Conservation (phyloP, 2,797 vertebrate species). For the Leucoraja ocellata region DNA sequence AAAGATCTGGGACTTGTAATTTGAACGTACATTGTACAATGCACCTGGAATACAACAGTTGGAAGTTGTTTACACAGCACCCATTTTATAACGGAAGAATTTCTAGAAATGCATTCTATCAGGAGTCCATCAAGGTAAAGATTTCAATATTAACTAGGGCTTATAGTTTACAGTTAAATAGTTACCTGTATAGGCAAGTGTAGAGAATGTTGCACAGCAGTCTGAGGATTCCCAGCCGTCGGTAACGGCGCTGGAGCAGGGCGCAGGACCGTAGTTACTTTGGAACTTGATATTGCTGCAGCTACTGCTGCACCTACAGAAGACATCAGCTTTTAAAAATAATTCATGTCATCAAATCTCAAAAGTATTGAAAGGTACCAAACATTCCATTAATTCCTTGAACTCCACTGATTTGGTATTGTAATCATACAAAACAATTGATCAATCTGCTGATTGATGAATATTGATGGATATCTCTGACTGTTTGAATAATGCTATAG, state of each 20-base stretch:
- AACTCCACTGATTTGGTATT: not conserved
- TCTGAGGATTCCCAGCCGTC: slow-evolving; percentile 73
- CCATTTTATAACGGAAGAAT: too few relatives aligned
- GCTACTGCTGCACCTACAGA: slow-evolving; percentile 84
- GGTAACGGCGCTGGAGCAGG: slow-evolving; percentile 76
- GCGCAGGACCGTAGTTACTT: slow-evolving; percentile 84
- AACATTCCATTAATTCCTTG: not conserved
- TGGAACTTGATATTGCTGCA: slow-evolving; percentile 93
- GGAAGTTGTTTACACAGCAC: too few relatives aligned
- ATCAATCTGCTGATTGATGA: not conserved
- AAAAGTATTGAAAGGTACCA: not conserved
- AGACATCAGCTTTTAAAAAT: not conserved
- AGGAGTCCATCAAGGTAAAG: not conserved
- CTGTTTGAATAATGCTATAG: not conserved
- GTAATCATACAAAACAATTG: not conserved
- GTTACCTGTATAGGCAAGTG: slow-evolving; percentile 90
- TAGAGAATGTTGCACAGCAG: slow-evolving; percentile 87
- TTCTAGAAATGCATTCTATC: not conserved
- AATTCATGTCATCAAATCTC: not conserved
- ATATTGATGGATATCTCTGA: not conserved
- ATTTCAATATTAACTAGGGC: too few relatives aligned
- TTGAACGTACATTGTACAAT: too few relatives aligned
- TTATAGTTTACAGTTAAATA: not conserved
- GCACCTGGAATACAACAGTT: too few relatives aligned
- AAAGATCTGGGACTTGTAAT: too few relatives aligned